Evolutionary conservation across 2,888 invertebrate species (phyloP), one percentile per base, ranked within the genome.

Genomic region (Brachyopa scutellaris): DNA sequence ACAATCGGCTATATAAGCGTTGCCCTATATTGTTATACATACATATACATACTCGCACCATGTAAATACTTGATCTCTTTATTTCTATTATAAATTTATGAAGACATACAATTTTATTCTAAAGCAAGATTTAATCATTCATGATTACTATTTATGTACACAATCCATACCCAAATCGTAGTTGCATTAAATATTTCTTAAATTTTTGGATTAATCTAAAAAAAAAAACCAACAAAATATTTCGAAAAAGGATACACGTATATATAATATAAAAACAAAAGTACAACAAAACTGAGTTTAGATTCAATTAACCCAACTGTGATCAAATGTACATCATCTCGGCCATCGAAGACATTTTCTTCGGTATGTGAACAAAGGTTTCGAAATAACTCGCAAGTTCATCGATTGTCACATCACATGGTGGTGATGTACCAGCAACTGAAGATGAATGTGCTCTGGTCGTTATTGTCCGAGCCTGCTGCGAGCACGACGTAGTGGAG

Each of bases 271-370:
- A 62, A 42, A 40, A 64, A 59, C 33, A 11, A 40, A 70, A 72
- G 11, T 74, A 42, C 36, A 73, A 51, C 49, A 67, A n/a, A 9
- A 42, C 26, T 42, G 55, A 69, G 29, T 59, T 73, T 11, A 13
- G 23, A 38, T 64, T 59, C 36, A 42, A 21, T 51, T 31, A 13
- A 33, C n/a, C 13, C 38, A 49, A 59, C n/a, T 17, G 11, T 70
- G 47, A 77, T 93, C 93, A 96, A 91, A 97, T 97, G 90, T 98
- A 98, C 98, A 98, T 98, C 97, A 97, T 97, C 92, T 98, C 97
- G 76, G 98, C 98, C 98, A 98, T 98, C 72, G 95, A 94, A 51
- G 97, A 97, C 98, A 98, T 98, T 91, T 98, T 98, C 91, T 97
- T 97, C 85, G 98, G 98, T 92, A 98, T 97, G 92, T 98, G 96